Evolutionary conservation across 2,888 invertebrate species (phyloP), one percentile per base, ranked within the genome.

Genomic region (Cactoblastis cactorum): DNA sequence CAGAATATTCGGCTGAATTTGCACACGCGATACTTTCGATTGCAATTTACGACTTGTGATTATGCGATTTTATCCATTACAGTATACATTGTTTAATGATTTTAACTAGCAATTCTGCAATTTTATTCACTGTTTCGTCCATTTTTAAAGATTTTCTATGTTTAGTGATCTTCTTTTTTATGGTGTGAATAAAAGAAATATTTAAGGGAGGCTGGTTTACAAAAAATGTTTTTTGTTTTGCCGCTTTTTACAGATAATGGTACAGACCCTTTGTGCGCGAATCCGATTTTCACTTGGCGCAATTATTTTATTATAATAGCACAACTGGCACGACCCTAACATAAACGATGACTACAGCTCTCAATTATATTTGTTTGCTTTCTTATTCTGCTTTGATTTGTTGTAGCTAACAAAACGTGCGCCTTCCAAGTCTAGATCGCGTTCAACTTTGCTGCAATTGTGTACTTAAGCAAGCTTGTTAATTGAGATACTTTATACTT

Each of bases 291-390:
- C 6, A 22, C 3, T 22, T 4, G 3, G 22, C 6, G 22, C 22
- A 4, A 22, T 22, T 22, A 22, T 3, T 22, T 4, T 4, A 15
- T 14, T 15, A 1, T 15, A 9, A 9, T 37, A 37, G 37, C 37
- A 9, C 11, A 17, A 17, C 37, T 17, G 17, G 15, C 3, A 17
- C 1, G 1, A 17, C 3, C 37, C 37, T 37, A 78, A 77, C 72
- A 73, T 74, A 80, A 81, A 77, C 80, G 79, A 80, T 80, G 80
- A 79, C 72, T 78, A 65, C 67, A 67, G 65, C 73, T 72, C 70
- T 67, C 67, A 67, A 73, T 73, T 71, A 56, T 61, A 68, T 69
- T 72, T 81, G 80, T 80, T 83, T 80, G 63, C 73, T 71, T 74
- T 76, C 74, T 80, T 79, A 76, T 77, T 80, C 75, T 56, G 67